These are phyloP conservation scores for Saturnia pavonia DNA, from an alignment of 2,888 invertebrate species.

Conservation along the genomic window DNA sequence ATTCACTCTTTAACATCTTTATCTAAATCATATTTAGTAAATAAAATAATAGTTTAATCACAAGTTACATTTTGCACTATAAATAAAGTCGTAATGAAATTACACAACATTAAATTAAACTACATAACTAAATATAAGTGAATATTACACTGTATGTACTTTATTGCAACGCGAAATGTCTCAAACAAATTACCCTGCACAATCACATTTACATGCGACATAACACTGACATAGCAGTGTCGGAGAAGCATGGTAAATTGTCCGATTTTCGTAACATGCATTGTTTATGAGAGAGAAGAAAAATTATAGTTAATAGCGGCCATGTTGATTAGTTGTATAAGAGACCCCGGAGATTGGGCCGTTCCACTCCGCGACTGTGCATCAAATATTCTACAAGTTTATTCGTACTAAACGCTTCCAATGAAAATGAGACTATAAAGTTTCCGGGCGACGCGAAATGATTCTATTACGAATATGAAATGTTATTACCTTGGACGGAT, in stretches of 20 bases:
- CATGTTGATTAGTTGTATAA: slow-evolving; percentile 56
- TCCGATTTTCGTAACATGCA: slow-evolving; percentile 32
- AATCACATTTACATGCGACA: slow-evolving; percentile 7
- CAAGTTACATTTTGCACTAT: neutral
- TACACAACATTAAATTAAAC: neutral
- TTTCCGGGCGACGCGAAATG: slow-evolving; percentile 79
- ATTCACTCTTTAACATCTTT: neutral
- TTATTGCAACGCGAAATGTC: neutral
- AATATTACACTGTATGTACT: neutral
- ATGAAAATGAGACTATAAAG: slow-evolving; percentile 82
- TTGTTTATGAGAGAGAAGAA: slow-evolving; percentile 48
- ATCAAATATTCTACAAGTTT: slow-evolving; percentile 79
- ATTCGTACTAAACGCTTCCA: slow-evolving; percentile 79
- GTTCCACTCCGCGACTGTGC: slow-evolving; percentile 58
- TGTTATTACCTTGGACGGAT: slow-evolving; percentile 81
- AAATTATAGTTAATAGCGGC: slow-evolving; percentile 47
- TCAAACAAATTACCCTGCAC: neutral
- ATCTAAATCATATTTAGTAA: neutral
- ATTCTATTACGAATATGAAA: slow-evolving; percentile 82
- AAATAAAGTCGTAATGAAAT: neutral
- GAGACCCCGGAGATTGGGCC: slow-evolving; percentile 70
- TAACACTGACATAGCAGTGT: slow-evolving; percentile 12
- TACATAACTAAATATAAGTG: neutral
- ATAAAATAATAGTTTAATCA: neutral
- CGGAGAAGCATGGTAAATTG: slow-evolving; percentile 17